phyloP scores from a whole-genome alignment of 2,113 vertebrate genomes.

The Cyanoliseus patagonus region DNA sequence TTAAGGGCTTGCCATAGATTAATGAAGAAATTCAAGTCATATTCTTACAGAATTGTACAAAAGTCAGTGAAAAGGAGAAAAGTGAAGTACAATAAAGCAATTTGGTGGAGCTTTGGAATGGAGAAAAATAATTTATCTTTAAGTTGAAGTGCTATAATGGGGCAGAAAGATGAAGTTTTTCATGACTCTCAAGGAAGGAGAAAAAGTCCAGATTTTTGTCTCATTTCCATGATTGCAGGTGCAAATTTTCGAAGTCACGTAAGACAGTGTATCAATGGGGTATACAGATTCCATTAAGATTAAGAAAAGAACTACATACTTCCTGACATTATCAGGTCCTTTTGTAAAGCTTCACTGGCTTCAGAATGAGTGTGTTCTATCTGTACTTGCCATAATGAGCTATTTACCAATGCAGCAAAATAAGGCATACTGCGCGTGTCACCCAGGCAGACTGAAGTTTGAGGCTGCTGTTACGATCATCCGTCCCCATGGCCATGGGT shows the following conservation, averaged over 20 bases:
- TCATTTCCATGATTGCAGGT: neutral
- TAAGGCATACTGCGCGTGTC: fast-evolving
- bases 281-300: neutral
- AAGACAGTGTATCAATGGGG: neutral
- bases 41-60: neutral
- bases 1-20: neutral
- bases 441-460: neutral
- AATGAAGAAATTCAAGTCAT: neutral
- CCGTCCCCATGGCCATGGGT: neutral
- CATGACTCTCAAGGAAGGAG: neutral
- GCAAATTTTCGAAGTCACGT: neutral
- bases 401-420: neutral
- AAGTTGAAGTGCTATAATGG: neutral
- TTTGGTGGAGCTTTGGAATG: neutral
- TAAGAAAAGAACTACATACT: neutral
- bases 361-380: neutral
- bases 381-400: neutral
- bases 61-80: neutral
- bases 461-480: neutral
- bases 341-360: neutral
- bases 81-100: neutral
- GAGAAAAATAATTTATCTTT: neutral
- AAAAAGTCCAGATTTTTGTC: neutral
- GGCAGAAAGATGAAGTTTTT: neutral
- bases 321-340: neutral